Evolutionary conservation across 2,888 invertebrate genomes (phyloP), one percentile per base, ranked within the genome.

Genomic region (Clitarchus hookeri): DNA sequence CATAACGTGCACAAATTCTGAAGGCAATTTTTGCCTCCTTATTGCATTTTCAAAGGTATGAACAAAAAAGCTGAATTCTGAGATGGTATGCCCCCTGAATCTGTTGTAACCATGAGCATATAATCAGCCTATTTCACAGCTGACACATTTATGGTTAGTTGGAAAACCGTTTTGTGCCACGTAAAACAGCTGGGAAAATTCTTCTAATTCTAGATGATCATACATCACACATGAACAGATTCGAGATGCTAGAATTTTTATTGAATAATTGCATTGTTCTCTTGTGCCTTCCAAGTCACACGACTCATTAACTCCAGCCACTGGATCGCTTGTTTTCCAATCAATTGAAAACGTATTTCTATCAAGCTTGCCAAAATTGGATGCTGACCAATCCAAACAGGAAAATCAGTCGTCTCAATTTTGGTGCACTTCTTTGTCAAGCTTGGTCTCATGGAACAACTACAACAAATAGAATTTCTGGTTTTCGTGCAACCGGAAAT

Each of bases 1-100:
- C 9, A 88, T 91, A 12, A 88, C 87, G 36, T 87, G 88, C 26
- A 26, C 26, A 80, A 80, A 80, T 80, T 9, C 26, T 36, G 80
- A 80, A 11, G 80, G 80, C 19, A 80, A 6, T 36, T 80, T 80
- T 80, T 80, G 19, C 80, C 80, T 11, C 80, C 80, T 13, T 84
- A 84, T 16, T 84, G 54, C n/a, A 88, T 90, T 83, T 87, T 90
- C 83, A 89, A 90, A 88, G 90, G 90, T 4, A 89, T 89, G 87
- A 89, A 89, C 86, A 86, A 88, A 83, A 89, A 89, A 84, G 44
- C 84, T 13, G 89, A 90, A 86, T 90, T 89, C 85, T 85, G 87
- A 80, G 89, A 90, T 84, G 88, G 89, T 27, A 84, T 53, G 26
- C 80, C 80, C 6, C 80, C 36, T 11, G 80, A 25, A 80, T 80